phyloP scores from a whole-genome alignment of 2,113 vertebrate species.

The Austrofundulus limnaeus region DNA sequence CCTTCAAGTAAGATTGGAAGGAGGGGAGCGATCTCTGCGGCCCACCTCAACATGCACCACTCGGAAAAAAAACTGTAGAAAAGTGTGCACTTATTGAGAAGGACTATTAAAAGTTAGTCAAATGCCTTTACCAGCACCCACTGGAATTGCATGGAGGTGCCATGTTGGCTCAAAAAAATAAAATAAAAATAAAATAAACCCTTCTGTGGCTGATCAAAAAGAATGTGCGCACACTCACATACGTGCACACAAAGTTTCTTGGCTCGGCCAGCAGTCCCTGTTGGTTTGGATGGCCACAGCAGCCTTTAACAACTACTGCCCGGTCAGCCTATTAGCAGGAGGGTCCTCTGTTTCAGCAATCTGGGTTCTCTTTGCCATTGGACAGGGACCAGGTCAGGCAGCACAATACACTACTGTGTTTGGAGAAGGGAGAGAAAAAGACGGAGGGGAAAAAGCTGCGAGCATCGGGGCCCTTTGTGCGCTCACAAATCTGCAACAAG shows the following conservation, averaged over 20 bases:
- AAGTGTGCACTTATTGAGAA: slow-evolving; percentile 42
- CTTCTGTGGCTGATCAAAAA: slow-evolving; percentile 70
- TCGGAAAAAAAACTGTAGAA: slow-evolving; percentile 44
- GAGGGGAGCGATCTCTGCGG: slow-evolving; percentile 21
- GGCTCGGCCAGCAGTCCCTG: slow-evolving; percentile 52
- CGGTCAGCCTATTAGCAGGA: slow-evolving; percentile 60
- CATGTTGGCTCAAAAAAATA: slow-evolving; percentile 66
- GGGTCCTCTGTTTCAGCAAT: slow-evolving; percentile 74
- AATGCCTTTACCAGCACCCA: slow-evolving; percentile 75
- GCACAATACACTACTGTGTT: slow-evolving; percentile 77
- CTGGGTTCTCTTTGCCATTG: slow-evolving; percentile 73
- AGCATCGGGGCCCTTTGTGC: slow-evolving; percentile 19
- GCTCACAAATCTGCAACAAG: slow-evolving; percentile 26
- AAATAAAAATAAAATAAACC: no score
- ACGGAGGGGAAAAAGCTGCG: slow-evolving; percentile 23
- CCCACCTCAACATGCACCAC: slow-evolving; percentile 20
- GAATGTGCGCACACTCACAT: slow-evolving; percentile 5
- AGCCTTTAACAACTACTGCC: slow-evolving; percentile 61
- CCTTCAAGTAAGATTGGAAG: slow-evolving; percentile 17
- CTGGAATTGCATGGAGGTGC: slow-evolving; percentile 63
- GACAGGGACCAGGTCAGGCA: slow-evolving; percentile 61
- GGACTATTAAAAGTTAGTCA: slow-evolving; percentile 67
- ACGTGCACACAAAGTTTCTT: slow-evolving; percentile 30
- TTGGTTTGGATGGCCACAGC: slow-evolving; percentile 65
- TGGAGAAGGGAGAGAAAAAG: slow-evolving; percentile 28